These are phyloP conservation scores for Adelosebastes latens DNA, from an alignment of 2,797 vertebrate species.

Conservation along the genomic window DNA sequence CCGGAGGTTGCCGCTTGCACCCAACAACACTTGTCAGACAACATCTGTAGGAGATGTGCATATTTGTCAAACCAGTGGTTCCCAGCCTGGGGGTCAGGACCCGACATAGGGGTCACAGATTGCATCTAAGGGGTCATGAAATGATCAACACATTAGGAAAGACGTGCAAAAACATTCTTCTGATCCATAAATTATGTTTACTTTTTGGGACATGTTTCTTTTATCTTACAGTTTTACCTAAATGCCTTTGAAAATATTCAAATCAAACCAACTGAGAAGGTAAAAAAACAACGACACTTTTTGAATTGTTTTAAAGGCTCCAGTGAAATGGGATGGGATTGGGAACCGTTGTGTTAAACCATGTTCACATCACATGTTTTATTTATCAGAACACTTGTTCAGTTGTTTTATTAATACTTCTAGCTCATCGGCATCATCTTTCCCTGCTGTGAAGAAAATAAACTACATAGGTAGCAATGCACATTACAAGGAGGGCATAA, in stretches of 20 bases:
- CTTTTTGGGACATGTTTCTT: neutral
- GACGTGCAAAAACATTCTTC: neutral
- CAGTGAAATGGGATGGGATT: neutral
- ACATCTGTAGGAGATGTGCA: neutral
- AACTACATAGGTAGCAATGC: neutral
- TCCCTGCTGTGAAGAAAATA: neutral
- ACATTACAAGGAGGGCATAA: neutral
- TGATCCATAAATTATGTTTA: neutral
- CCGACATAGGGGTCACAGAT: no score
- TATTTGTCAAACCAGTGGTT: neutral
- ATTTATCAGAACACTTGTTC: neutral
- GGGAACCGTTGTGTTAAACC: neutral
- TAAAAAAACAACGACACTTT: neutral
- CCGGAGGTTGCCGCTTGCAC: neutral
- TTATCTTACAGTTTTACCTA: neutral
- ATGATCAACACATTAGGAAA: no score
- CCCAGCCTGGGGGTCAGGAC: no score
- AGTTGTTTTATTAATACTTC: neutral
- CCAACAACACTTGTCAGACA: neutral
- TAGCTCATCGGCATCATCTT: neutral
- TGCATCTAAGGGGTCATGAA: no score
- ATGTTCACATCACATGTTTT: neutral
- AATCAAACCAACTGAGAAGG: neutral
- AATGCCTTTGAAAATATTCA: neutral
- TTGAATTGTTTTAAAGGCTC: neutral